Evolutionary conservation across 1,140 invertebrate genomes (phyloP).

Genomic region (Caenorhabditis latens): DNA sequence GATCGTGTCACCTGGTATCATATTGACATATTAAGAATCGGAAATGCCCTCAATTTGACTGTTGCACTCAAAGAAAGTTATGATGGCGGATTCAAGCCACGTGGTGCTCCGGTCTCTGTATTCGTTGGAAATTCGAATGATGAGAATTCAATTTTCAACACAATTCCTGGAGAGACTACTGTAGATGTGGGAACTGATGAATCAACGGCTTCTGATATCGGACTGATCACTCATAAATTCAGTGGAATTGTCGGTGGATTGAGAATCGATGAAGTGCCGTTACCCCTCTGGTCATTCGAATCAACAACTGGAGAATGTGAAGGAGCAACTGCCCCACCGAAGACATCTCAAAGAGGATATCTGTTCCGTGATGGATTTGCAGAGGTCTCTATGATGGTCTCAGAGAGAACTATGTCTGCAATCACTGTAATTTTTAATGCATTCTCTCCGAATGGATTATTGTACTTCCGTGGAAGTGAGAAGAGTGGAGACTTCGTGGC

Average conservation of each 20-base stretch:
- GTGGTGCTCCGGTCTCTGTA: slow-evolving; percentile 62
- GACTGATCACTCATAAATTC: slow-evolving; percentile 72
- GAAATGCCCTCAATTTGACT: slow-evolving; percentile 73
- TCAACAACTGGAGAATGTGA: slow-evolving; percentile 71
- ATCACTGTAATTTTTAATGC: slow-evolving; percentile 73
- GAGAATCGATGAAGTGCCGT: slow-evolving; percentile 70
- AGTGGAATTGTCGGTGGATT: slow-evolving; percentile 72
- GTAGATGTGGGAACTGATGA: slow-evolving; percentile 69
- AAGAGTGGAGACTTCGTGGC: slow-evolving; percentile 72
- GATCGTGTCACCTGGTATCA: slow-evolving; percentile 76
- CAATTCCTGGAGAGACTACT: slow-evolving; percentile 73
- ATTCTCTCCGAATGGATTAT: slow-evolving; percentile 74
- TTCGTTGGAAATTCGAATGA: slow-evolving; percentile 71
- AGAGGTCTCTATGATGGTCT: slow-evolving; percentile 69
- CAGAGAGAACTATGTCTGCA: slow-evolving; percentile 72
- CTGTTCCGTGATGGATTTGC: slow-evolving; percentile 77
- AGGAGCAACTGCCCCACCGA: slow-evolving; percentile 69
- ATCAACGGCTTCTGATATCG: slow-evolving; percentile 67
- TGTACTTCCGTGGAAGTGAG: slow-evolving; percentile 76
- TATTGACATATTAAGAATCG: slow-evolving; percentile 71
- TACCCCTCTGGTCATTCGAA: slow-evolving; percentile 74
- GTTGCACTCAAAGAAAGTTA: slow-evolving; percentile 71
- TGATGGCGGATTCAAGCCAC: slow-evolving; percentile 64
- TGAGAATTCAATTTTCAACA: slow-evolving; percentile 73
- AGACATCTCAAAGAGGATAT: slow-evolving; percentile 67